Evolutionary conservation across 2,888 invertebrate species (phyloP).

Genomic region (Calliopum simillimum): DNA sequence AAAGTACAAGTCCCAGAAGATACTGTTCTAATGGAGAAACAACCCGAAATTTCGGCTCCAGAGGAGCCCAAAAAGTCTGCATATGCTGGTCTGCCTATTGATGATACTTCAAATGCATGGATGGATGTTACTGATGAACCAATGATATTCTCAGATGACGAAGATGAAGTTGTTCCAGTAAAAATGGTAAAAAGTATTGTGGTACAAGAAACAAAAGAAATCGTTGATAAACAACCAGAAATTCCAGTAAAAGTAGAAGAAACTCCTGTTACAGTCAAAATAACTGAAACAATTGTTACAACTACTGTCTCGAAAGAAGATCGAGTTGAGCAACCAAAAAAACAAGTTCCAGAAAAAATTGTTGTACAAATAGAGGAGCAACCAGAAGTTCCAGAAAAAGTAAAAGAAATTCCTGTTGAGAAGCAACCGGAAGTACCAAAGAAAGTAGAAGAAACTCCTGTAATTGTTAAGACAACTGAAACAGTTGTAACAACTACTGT

Average conservation of each 20-base stretch:
- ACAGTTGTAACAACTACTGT: no score
- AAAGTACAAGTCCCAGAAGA: not conserved
- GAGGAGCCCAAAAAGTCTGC: constrained; percentile 45
- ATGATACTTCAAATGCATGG: constrained; percentile 57
- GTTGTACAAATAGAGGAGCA: not conserved
- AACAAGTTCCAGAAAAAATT: no score
- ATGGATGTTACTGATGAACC: constrained; percentile 56
- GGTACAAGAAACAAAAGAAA: not conserved
- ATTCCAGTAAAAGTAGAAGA: constrained; percentile 27
- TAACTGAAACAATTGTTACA: constrained; percentile 5
- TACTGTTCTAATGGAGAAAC: no score
- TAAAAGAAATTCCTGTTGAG: constrained; percentile 48
- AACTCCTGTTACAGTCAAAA: not conserved
- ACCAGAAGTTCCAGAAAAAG: constrained; percentile 34
- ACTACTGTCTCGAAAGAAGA: constrained; percentile 36
- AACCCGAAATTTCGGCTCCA: not conserved
- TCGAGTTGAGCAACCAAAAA: constrained; percentile 1
- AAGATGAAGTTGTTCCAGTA: not conserved
- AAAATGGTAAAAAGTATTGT: not conserved
- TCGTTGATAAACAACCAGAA: constrained; percentile 31
- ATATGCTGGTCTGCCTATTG: constrained; percentile 58
- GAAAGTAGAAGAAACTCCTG: not conserved
- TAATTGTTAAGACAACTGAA: not conserved
- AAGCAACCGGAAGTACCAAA: not conserved
- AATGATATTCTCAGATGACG: constrained; percentile 54